Evolutionary conservation across 1,140 invertebrate genomes (phyloP), one percentile per base, ranked within the genome.

Genomic region (Manduca sexta): DNA sequence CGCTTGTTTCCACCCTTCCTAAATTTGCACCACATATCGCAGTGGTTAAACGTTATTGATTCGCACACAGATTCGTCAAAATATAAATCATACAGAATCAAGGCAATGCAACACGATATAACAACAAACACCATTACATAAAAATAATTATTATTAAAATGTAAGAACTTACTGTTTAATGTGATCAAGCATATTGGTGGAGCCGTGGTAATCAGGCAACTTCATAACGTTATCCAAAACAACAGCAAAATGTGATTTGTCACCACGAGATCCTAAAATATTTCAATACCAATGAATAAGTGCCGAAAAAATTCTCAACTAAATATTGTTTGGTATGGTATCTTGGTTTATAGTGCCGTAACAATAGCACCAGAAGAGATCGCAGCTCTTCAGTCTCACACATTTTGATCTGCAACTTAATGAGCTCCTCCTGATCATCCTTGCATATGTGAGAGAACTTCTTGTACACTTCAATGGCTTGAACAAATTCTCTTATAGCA

Each of bases 171-270:
- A 94, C 92, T 93, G 91, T 86, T 88, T 88, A 15, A 95, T 86
- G 69, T 94, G 93, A 17, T 90, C 87, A n/a, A 88, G 66, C 64
- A 93, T 88, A 59, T 86, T 88, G 42, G 87, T 87, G 2, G 73
- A 62, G 7, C 80, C 83, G 37, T 74, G 70, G 35, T 83, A 81
- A 3, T 87, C 76, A 1, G 86, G 79, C 45, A 86, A 55, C 59
- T 87, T 87, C 54, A 86, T 78, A 16, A 87, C 75, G 62, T 87
- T 87, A 49, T 95, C 93, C 65, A 94, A 67, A 93, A 89, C 31
- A 91, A 77, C 26, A 95, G 69, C 18, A 93, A 86, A 18, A 89
- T 88, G 65, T 95, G 93, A 82, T 95, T 95, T 13, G 93, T 93
- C 1, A 92, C 88, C 34, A 95, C 89, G n/a, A 94, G 70, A 72